Evolutionary conservation across 1,140 invertebrate genomes (phyloP).

Genomic region (Venturia canescens): DNA sequence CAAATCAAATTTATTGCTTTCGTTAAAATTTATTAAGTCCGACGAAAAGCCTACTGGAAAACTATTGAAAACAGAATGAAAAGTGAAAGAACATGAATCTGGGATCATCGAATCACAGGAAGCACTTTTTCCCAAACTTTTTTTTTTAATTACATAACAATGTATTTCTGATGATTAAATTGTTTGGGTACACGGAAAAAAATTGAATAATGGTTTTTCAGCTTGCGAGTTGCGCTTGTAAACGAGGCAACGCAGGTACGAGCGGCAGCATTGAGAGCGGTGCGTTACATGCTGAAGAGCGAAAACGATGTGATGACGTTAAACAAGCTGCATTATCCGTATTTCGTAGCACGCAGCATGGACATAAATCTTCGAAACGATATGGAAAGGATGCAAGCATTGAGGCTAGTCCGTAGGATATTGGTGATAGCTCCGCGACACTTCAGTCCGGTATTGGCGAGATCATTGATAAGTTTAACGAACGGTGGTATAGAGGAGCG

Average conservation of each 20-base stretch:
- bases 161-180: background rate
- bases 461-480: slow-evolving; percentile 89
- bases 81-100: too few relatives aligned
- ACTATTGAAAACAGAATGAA: too few relatives aligned
- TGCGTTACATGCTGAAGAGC: slow-evolving; percentile 89
- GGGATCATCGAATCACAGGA: too few relatives aligned
- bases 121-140: background rate
- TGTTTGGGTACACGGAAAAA: too few relatives aligned
- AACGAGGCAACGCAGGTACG: slow-evolving; percentile 93
- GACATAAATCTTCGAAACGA: slow-evolving; percentile 92
- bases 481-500: slow-evolving; percentile 87
- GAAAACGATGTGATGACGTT: slow-evolving; percentile 87
- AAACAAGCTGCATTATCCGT: slow-evolving; percentile 88
- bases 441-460: slow-evolving; percentile 82
- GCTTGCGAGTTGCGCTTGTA: slow-evolving; percentile 89
- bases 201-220: too few relatives aligned
- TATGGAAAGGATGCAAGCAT: slow-evolving; percentile 91
- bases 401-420: slow-evolving; percentile 87
- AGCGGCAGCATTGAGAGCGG: slow-evolving; percentile 89
- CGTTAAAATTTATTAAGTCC: too few relatives aligned
- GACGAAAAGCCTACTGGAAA: too few relatives aligned
- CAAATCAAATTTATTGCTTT: too few relatives aligned
- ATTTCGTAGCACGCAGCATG: slow-evolving; percentile 87
- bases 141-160: background rate
- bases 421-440: slow-evolving; percentile 81